Conservation (phyloP, 1,140 invertebrate genomes). For the Leptonema lineaticorne region DNA sequence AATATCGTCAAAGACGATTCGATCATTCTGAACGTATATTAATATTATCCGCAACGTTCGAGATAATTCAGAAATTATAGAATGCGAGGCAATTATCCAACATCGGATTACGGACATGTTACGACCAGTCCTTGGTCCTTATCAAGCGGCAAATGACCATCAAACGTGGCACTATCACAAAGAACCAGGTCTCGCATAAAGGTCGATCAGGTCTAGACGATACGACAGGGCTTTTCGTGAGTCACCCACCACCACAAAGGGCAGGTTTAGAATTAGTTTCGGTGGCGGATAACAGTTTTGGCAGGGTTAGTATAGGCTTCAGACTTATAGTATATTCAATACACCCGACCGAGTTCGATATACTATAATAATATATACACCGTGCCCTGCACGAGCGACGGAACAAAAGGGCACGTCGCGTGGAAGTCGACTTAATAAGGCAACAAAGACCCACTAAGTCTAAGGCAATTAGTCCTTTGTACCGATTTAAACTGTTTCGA, state of each 20-base stretch:
- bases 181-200: not conserved
- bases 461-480: constrained; percentile 29
- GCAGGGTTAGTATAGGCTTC: not conserved
- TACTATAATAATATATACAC: no score
- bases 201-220: not conserved
- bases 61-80: not conserved
- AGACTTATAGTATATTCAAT: no score
- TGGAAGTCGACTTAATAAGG: constrained; percentile 25
- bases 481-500: constrained; percentile 28
- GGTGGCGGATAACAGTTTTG: not conserved
- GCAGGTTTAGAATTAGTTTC: not conserved
- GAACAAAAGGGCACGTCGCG: constrained; percentile 23
- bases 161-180: not conserved
- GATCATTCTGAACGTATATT: no score
- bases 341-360: no score
- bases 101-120: not conserved
- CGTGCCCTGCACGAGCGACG: not conserved
- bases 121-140: not conserved
- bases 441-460: constrained; percentile 29
- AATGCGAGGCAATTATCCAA: not conserved
- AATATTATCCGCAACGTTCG: no score
- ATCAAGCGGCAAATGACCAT: not conserved
- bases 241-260: not conserved
- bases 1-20: no score
- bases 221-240: not conserved